A percentile compares a stretch with the other conserved stretches of the same genome.
phyloP scores from a whole-genome alignment of 2,888 invertebrate species.

The Rosalia funebris region DNA sequence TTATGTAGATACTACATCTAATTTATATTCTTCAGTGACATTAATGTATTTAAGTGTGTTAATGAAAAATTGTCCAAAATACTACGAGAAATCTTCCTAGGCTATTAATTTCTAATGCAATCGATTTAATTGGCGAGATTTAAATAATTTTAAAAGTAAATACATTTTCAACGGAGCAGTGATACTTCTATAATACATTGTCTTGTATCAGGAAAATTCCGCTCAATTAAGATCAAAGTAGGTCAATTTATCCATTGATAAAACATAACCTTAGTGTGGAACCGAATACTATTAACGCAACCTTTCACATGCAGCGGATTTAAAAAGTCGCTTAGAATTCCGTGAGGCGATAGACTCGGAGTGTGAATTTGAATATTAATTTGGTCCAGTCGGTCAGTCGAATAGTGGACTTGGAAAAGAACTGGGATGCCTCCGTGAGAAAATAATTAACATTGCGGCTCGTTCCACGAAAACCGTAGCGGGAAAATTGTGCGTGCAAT shows the following conservation, averaged over 20 bases:
- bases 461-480: not conserved
- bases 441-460: not conserved
- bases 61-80: no score
- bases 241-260: not conserved
- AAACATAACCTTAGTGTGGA: not conserved
- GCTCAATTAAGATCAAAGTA: not conserved
- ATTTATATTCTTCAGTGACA: no score
- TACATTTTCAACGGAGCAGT: no score
- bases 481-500: no score
- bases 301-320: conserved; percentile 3
- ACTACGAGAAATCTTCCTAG: no score
- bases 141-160: no score
- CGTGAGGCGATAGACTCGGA: not conserved
- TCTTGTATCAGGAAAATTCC: not conserved
- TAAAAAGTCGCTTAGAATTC: conserved; percentile 1
- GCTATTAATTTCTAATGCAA: no score
- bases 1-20: no score
- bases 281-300: not conserved
- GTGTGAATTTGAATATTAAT: conserved; percentile 6
- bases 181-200: no score
- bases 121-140: no score
- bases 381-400: conserved; percentile 1
- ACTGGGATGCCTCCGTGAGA: not conserved
- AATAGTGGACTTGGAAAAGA: not conserved
- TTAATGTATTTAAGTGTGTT: no score